Evolutionary conservation across 2,797 vertebrate species (phyloP).

Genomic region (Oophaga sylvatica): DNA sequence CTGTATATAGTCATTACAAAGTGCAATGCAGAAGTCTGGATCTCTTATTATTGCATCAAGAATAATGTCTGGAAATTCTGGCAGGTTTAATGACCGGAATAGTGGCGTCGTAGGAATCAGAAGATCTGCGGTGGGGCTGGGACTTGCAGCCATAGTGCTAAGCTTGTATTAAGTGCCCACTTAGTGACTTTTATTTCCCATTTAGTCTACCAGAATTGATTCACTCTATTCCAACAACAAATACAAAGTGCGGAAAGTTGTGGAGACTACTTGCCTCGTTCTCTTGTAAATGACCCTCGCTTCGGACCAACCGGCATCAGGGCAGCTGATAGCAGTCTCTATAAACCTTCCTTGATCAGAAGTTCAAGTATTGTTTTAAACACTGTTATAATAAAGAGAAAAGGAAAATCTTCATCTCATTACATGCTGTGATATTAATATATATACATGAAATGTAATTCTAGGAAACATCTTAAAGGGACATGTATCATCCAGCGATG

Average conservation of each 20-base stretch:
- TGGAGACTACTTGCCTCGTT: slow-evolving; percentile 81
- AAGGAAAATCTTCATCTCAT: background rate
- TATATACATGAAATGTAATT: background rate
- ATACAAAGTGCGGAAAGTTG: background rate
- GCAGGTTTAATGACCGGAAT: too few relatives aligned
- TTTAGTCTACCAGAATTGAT: background rate
- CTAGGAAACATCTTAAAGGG: background rate
- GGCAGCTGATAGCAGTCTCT: slow-evolving; percentile 97
- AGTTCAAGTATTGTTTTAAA: slow-evolving; percentile 98
- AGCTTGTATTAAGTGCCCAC: too few relatives aligned
- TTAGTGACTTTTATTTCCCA: too few relatives aligned
- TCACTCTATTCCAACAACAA: background rate
- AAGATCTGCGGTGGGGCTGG: too few relatives aligned
- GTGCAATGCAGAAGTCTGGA: too few relatives aligned
- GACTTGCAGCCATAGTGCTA: too few relatives aligned
- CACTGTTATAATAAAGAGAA: slow-evolving; percentile 78
- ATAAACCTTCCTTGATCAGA: slow-evolving; percentile 95
- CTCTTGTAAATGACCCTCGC: slow-evolving; percentile 91
- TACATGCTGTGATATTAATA: background rate
- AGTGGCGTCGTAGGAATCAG: too few relatives aligned
- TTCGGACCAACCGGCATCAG: slow-evolving; percentile 95
- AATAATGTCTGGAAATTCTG: too few relatives aligned
- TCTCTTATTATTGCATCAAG: too few relatives aligned
- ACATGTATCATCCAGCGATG: background rate
- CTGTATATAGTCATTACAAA: too few relatives aligned